phyloP scores from a whole-genome alignment of 2,888 invertebrate species.

The Papilio protenor region DNA sequence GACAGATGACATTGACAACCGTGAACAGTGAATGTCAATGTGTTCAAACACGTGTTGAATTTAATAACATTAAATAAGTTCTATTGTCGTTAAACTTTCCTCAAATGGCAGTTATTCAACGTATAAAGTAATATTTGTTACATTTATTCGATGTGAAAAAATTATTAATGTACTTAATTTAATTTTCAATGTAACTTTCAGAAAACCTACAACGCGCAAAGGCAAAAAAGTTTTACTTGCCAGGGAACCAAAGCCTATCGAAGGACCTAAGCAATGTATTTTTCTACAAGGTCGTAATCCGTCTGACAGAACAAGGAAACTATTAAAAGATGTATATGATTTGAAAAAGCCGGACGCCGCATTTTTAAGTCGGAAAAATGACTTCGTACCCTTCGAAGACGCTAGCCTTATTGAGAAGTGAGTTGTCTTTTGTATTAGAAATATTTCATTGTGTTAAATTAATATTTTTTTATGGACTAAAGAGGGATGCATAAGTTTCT shows the following conservation, averaged over 20 bases:
- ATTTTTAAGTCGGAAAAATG: constrained; percentile 91
- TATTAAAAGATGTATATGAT: constrained; percentile 93
- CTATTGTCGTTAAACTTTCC: neutral
- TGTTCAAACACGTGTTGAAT: constrained; percentile 24
- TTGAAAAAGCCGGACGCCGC: constrained; percentile 94
- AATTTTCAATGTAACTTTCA: constrained; percentile 66
- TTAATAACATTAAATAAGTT: neutral
- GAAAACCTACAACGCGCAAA: constrained; percentile 94
- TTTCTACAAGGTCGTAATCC: constrained; percentile 94
- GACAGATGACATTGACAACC: neutral
- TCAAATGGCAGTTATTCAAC: constrained; percentile 51
- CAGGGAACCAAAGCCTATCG: constrained; percentile 94
- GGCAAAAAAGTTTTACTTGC: constrained; percentile 93
- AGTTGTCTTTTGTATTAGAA: constrained; percentile 52
- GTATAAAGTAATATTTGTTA: constrained; percentile 48
- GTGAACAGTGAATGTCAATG: neutral
- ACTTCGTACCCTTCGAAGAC: constrained; percentile 97
- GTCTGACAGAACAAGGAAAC: constrained; percentile 87
- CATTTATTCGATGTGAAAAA: constrained; percentile 21
- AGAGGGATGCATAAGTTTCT: too few relatives aligned
- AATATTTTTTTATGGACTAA: neutral
- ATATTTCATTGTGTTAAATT: constrained; percentile 16
- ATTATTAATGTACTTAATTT: neutral
- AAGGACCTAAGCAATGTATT: constrained; percentile 93
- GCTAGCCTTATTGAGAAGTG: constrained; percentile 90